These are phyloP conservation scores for Aradophagus sp. DNA, from an alignment of 1,140 invertebrate species.

Conservation along the genomic window DNA sequence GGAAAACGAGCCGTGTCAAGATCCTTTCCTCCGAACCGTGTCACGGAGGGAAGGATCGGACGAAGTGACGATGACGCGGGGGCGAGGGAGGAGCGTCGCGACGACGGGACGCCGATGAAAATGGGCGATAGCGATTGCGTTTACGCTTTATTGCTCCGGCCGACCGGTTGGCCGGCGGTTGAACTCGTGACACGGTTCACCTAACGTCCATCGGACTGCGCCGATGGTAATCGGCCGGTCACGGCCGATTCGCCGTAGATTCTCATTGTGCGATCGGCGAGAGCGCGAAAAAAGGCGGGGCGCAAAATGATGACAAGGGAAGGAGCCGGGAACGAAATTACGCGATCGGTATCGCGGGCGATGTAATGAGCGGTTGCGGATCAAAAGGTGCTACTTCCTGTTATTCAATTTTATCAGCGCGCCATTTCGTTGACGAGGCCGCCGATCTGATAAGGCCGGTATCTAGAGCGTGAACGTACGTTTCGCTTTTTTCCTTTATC, in stretches of 20 bases:
- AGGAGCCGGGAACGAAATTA: slow-evolving; percentile 23
- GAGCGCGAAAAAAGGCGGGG: background rate
- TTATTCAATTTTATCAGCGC: slow-evolving; percentile 39
- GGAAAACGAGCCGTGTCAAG: too few relatives aligned
- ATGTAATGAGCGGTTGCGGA: slow-evolving; percentile 32
- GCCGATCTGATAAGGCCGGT: slow-evolving; percentile 23
- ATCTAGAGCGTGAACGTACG: slow-evolving; percentile 31
- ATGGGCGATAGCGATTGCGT: slow-evolving; percentile 46
- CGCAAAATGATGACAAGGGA: slow-evolving; percentile 1
- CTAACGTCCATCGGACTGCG: slow-evolving; percentile 38
- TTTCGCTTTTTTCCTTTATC: slow-evolving; percentile 14
- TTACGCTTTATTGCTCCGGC: slow-evolving; percentile 51
- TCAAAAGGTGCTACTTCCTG: slow-evolving; percentile 45
- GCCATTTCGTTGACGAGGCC: slow-evolving; percentile 30
- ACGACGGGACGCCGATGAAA: slow-evolving; percentile 22
- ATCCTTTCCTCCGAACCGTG: too few relatives aligned
- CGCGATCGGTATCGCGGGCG: slow-evolving; percentile 40
- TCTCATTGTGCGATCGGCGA: slow-evolving; percentile 19
- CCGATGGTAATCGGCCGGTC: slow-evolving; percentile 43
- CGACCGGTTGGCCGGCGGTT: slow-evolving; percentile 46
- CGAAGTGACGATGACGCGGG: slow-evolving; percentile 16
- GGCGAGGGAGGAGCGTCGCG: slow-evolving; percentile 30
- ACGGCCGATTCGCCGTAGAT: slow-evolving; percentile 19
- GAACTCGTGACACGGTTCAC: slow-evolving; percentile 51
- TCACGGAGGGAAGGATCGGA: slow-evolving; percentile 10